phyloP scores from a whole-genome alignment of 2,797 vertebrate genomes.

The Pseudochirops corinnae region DNA sequence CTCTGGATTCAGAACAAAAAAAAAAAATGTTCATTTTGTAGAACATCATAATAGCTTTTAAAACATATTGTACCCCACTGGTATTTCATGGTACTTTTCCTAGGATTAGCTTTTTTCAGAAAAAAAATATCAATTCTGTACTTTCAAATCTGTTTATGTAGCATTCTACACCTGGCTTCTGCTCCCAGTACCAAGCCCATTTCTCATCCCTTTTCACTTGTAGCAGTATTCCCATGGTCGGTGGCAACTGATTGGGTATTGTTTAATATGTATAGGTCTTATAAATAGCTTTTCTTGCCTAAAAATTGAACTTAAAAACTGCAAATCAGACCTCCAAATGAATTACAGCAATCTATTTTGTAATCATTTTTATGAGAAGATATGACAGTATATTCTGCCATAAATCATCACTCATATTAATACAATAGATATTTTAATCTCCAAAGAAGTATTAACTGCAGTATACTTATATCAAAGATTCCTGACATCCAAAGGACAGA shows the following conservation, averaged over 20 bases:
- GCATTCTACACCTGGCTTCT: slow-evolving; percentile 3
- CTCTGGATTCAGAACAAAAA: slow-evolving; percentile 73
- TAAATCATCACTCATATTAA: slow-evolving; percentile 77
- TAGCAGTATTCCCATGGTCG: slow-evolving; percentile 60
- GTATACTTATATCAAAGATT: slow-evolving; percentile 53
- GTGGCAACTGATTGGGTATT: slow-evolving; percentile 63
- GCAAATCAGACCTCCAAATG: slow-evolving; percentile 56
- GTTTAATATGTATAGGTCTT: slow-evolving; percentile 69
- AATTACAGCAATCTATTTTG: slow-evolving; percentile 61
- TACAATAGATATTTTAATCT: slow-evolving; percentile 71
- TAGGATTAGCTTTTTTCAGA: slow-evolving; percentile 5
- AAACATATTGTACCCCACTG: slow-evolving; percentile 52
- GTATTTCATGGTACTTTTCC: slow-evolving; percentile 11
- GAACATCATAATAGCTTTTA: slow-evolving; percentile 69
- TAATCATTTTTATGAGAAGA: slow-evolving; percentile 71
- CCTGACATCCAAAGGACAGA: slow-evolving; percentile 66
- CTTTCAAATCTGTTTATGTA: slow-evolving; percentile 34
- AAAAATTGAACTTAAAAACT: slow-evolving; percentile 71
- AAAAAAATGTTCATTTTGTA: slow-evolving; percentile 76
- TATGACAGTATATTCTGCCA: slow-evolving; percentile 61
- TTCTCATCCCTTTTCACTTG: slow-evolving; percentile 69
- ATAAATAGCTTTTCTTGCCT: slow-evolving; percentile 73
- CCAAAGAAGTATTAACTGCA: slow-evolving; percentile 55
- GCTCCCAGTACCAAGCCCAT: slow-evolving; percentile 40
- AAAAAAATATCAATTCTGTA: background rate